Conservation (phyloP, 1,140 invertebrate species). For the Drosophila insularis region DNA sequence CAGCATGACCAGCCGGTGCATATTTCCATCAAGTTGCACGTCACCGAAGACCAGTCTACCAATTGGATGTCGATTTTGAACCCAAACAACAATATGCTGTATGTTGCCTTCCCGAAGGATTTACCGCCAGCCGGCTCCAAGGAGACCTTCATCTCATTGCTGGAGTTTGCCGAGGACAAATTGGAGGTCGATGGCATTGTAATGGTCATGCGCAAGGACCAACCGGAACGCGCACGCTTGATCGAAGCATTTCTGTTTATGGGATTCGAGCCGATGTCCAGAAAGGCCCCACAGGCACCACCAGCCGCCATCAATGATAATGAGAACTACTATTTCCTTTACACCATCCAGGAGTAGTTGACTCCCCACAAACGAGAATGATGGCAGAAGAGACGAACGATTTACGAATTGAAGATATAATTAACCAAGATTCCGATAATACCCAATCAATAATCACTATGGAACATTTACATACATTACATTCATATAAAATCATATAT, state of each 20-base stretch:
- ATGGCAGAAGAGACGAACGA: slow-evolving; percentile 35
- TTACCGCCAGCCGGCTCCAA: slow-evolving; percentile 94
- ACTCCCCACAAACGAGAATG: neutral
- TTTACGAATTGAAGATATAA: slow-evolving; percentile 30
- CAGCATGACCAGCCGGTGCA: slow-evolving; percentile 86
- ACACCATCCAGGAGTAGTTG: slow-evolving; percentile 78
- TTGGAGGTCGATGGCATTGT: slow-evolving; percentile 88
- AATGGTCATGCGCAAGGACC: slow-evolving; percentile 91
- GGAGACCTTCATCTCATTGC: slow-evolving; percentile 94
- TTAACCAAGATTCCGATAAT: slow-evolving; percentile 12
- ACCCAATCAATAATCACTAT: slow-evolving; percentile 34
- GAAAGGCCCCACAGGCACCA: slow-evolving; percentile 88
- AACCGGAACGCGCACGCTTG: slow-evolving; percentile 91
- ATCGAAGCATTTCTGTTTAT: slow-evolving; percentile 98
- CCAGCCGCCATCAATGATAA: slow-evolving; percentile 83
- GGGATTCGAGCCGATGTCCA: slow-evolving; percentile 93
- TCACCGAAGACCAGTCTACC: slow-evolving; percentile 89
- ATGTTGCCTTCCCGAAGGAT: slow-evolving; percentile 92
- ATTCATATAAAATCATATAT: neutral
- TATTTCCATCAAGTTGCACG: slow-evolving; percentile 89
- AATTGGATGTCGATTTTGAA: slow-evolving; percentile 93
- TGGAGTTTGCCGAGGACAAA: slow-evolving; percentile 98
- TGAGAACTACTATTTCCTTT: slow-evolving; percentile 80
- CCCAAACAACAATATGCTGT: slow-evolving; percentile 87
- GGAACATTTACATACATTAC: slow-evolving; percentile 21